Percentiles rank a stretch among this genome's conserved stretches.
Evolutionary conservation across 2,113 vertebrate genomes (phyloP).

Genomic region (Muntiacus reevesi): DNA sequence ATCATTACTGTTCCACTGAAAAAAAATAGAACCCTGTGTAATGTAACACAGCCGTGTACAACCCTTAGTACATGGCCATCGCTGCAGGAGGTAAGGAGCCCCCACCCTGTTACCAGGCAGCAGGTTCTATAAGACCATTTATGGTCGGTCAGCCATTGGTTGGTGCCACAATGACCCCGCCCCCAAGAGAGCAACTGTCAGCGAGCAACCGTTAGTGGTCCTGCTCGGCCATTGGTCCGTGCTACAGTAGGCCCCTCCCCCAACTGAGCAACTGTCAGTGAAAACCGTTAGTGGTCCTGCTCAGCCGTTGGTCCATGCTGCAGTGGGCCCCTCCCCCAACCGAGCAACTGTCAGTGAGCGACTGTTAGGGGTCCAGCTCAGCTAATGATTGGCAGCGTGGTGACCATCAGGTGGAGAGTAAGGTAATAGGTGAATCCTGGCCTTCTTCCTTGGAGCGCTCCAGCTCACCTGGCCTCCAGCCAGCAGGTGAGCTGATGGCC

Average conservation of each 20-base stretch:
- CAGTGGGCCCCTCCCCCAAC: background rate
- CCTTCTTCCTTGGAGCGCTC: background rate
- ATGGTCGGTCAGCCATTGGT: background rate
- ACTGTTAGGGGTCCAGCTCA: background rate
- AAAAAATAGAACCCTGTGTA: background rate
- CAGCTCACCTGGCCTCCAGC: background rate
- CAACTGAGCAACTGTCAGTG: background rate
- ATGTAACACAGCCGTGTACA: background rate
- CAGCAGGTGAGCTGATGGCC: background rate
- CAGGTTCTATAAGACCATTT: background rate
- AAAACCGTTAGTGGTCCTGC: accelerated
- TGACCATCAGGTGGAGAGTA: background rate
- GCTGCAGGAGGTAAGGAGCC: background rate
- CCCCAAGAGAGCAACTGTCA: background rate
- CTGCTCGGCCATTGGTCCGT: background rate
- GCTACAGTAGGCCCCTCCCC: background rate
- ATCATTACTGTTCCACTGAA: background rate
- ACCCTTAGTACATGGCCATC: background rate
- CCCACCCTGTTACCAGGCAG: background rate
- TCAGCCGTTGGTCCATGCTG: background rate
- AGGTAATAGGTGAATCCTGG: background rate
- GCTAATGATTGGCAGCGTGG: background rate
- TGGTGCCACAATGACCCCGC: background rate
- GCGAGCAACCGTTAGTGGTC: background rate
- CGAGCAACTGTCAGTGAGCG: background rate